These are phyloP conservation scores for Labeo calbasu DNA, from an alignment of 2,797 vertebrate genomes.

Conservation along the genomic window DNA sequence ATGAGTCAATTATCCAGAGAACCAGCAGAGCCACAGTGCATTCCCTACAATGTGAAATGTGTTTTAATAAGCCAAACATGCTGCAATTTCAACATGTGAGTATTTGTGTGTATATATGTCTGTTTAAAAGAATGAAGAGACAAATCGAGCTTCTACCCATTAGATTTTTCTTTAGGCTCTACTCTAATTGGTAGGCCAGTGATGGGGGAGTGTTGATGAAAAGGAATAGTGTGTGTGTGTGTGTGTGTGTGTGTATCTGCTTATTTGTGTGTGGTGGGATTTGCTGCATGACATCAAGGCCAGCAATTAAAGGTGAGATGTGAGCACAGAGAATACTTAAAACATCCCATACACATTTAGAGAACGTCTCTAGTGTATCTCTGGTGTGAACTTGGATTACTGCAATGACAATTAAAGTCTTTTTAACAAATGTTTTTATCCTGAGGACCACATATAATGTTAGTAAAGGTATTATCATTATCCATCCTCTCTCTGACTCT, in stretches of 20 bases:
- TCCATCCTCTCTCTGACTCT: background rate
- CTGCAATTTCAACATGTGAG: constrained; percentile 24
- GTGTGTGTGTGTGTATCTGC: constrained; percentile 12
- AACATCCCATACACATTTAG: constrained; percentile 35
- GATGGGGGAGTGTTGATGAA: constrained; percentile 1
- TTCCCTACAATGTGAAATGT: constrained; percentile 3
- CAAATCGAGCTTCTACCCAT: constrained; percentile 60
- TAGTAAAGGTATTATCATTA: background rate
- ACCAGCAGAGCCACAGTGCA: background rate
- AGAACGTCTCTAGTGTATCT: constrained; percentile 4
- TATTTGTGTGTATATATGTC: constrained; percentile 12
- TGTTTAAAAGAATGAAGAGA: constrained; percentile 33
- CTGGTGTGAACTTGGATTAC: constrained; percentile 20
- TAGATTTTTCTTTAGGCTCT: constrained; percentile 54
- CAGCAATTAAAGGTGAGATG: constrained; percentile 72
- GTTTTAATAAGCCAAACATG: background rate
- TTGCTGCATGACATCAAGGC: constrained; percentile 69
- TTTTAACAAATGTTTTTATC: constrained; percentile 5
- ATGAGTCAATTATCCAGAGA: constrained; percentile 30
- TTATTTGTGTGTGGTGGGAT: constrained; percentile 61
- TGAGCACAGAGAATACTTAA: constrained; percentile 67
- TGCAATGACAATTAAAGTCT: background rate
- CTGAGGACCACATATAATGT: background rate
- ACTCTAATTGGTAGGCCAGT: constrained; percentile 36
- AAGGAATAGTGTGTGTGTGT: background rate